These are phyloP conservation scores for Coilia nasus DNA, from an alignment of 2,797 vertebrate species.

Conservation along the genomic window DNA sequence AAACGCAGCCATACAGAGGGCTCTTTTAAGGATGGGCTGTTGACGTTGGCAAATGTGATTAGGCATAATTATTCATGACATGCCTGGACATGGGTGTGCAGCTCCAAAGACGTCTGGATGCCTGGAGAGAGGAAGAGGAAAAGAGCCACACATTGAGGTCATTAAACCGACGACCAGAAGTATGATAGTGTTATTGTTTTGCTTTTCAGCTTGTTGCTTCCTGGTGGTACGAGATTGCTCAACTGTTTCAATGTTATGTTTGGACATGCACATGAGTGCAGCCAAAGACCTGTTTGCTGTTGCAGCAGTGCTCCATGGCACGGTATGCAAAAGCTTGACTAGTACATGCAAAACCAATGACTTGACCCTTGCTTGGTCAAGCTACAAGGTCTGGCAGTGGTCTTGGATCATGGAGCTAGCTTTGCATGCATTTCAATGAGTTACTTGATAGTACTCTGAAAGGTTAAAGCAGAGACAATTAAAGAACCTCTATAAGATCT, in stretches of 20 bases:
- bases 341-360: not conserved
- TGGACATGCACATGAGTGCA: not conserved
- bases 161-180: not conserved
- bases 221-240: not conserved
- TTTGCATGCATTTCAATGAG: conserved; percentile 3
- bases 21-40: conserved; percentile 13
- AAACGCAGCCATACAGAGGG: conserved; percentile 15
- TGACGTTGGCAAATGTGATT: conserved; percentile 36
- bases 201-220: not conserved
- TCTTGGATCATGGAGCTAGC: not conserved
- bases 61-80: conserved; percentile 35
- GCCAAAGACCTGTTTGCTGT: not conserved
- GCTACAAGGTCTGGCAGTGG: not conserved
- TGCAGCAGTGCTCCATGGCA: not conserved
- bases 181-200: not conserved
- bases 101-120: not conserved
- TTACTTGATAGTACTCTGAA: not conserved
- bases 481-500: too few relatives aligned
- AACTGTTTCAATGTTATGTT: not conserved
- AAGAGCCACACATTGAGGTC: not conserved
- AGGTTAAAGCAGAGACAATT: too few relatives aligned
- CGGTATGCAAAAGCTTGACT: not conserved
- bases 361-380: not conserved
- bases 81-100: conserved; percentile 13
- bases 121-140: not conserved